These are phyloP conservation scores for Leptobrachium ailaonicum DNA, from an alignment of 2,113 vertebrate genomes.

Conservation along the genomic window DNA sequence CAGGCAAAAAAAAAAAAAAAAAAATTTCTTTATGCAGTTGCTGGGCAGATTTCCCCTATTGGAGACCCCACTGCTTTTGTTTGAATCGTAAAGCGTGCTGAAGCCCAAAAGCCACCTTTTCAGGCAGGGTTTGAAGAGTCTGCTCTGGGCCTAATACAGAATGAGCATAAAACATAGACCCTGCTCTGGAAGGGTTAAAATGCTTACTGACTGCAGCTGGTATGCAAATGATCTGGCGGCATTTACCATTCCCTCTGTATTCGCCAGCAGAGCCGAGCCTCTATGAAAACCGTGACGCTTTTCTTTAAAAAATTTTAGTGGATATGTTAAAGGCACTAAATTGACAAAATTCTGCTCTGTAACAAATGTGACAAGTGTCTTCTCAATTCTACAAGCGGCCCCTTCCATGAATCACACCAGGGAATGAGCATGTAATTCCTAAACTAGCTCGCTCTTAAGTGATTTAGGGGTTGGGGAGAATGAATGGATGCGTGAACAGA, in stretches of 20 bases:
- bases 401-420: no score
- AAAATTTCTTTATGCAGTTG: conserved; percentile 1
- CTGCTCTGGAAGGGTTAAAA: neutral
- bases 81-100: neutral
- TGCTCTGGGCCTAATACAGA: neutral
- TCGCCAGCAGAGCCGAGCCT: no score
- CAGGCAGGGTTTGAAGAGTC: neutral
- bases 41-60: conserved; percentile 11
- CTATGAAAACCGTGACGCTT: no score
- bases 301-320: no score
- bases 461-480: no score
- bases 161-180: neutral
- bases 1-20: neutral
- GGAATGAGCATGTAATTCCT: no score
- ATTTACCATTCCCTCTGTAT: neutral
- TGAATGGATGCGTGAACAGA: no score
- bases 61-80: conserved; percentile 30
- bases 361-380: no score
- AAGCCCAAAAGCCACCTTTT: conserved; percentile 16
- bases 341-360: no score
- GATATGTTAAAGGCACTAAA: no score
- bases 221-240: neutral
- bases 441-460: no score
- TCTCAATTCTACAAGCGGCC: no score
- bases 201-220: conserved; percentile 4